These are phyloP conservation scores for Scolopax rusticola DNA, from an alignment of 2,797 vertebrate species.

Conservation along the genomic window DNA sequence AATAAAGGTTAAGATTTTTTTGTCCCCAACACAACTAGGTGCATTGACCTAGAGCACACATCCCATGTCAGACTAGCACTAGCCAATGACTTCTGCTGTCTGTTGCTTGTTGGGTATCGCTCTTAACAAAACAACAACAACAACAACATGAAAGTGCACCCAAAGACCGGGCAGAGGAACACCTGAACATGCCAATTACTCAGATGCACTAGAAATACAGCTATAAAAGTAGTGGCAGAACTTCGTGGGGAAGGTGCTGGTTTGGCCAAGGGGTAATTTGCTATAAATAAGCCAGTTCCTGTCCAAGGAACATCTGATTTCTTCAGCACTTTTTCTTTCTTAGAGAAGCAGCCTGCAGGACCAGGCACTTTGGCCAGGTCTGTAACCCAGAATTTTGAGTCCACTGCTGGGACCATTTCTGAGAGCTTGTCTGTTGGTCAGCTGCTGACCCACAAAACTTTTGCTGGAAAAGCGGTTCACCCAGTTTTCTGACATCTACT, in stretches of 20 bases:
- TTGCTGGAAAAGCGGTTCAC: neutral
- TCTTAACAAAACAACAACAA: neutral
- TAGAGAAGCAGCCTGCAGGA: neutral
- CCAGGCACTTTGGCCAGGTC: neutral
- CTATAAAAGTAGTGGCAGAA: neutral
- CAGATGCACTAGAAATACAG: neutral
- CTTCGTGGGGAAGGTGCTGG: neutral
- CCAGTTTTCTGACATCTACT: neutral
- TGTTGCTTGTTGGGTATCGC: neutral
- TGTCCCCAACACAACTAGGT: rapidly evolving
- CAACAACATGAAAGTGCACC: neutral
- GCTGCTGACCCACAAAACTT: neutral
- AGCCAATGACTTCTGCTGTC: neutral
- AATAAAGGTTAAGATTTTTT: neutral
- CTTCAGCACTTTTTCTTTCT: neutral
- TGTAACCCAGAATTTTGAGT: neutral
- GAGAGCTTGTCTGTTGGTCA: neutral
- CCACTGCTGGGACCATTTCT: neutral
- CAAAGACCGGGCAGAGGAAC: neutral
- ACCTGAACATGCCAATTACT: neutral
- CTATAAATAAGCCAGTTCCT: neutral
- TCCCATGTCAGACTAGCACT: neutral
- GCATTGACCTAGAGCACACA: neutral
- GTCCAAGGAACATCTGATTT: neutral
- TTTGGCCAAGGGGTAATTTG: neutral